Evolutionary conservation across 2,113 vertebrate genomes (phyloP), one percentile per base, ranked within the genome.

Genomic region (Macquaria ambigua): DNA sequence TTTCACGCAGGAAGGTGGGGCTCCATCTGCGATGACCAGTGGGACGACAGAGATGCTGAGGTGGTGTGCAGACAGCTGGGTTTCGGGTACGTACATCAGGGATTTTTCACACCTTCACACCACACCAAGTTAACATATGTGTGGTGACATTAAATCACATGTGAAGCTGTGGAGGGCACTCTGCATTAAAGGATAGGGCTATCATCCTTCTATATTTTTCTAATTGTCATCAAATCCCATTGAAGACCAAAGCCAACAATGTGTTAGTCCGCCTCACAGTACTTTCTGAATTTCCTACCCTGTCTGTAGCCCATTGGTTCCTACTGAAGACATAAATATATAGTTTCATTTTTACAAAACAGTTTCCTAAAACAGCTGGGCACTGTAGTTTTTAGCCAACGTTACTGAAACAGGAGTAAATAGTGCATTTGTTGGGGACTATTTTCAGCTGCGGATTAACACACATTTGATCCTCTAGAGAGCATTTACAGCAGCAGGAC

Each of bases 61-160:
- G 97, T 98, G 70, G 97, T 98, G 70, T 98, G 97, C 92, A 95
- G 97, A 70, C 97, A 98, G 90, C 93, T 98, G 52, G 97, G 97
- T 46, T 95, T 97, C 67, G 96, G 96, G 97, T 98, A 89, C 82
- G 93, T 83, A 15, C 31, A 6, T 12, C 70, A 5, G 6, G 3
- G 16, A 8, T 7, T n/a, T 37, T 52, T 61, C 4, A 37, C 67
- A 28, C 25, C 46, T 34, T 50, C 31, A 41, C 67, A 23, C 9
- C 41, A 48, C 68, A 15, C 12, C 18, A 4, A 58, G 8, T 41
- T 23, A 39, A 68, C 46, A 59, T 34, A 12, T 28, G 41, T 66
- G n/a, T 67, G 46, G 14, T 15, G 31, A 67, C n/a, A 28, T 37
- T 37, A 59, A 39, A 50, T 68, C 63, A 39, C 28, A n/a, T 18